Evolutionary conservation across 2,888 invertebrate genomes (phyloP), one percentile per base, ranked within the genome.

Genomic region (Tigriopus californicus): DNA sequence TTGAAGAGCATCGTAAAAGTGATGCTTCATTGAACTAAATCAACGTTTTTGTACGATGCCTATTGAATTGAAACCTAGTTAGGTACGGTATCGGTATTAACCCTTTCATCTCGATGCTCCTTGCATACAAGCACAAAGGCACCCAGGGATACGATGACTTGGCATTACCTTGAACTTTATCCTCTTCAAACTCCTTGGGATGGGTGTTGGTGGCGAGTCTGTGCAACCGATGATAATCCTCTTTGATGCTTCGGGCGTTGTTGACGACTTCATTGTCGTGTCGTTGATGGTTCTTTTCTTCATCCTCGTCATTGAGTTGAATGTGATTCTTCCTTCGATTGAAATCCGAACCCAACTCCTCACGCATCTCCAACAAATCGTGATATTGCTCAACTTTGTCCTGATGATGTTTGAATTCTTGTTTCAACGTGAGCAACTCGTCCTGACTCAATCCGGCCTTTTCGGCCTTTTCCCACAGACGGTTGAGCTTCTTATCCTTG

Each of bases 331-430:
- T 61, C 51, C 41, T 40, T n/a, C 52, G 59, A 44, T 41, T 13
- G 53, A 6, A n/a, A 25, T 59, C 20, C 54, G 71, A 64, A 84
- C 81, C 40, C 83, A 73, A 66, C 85, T 82, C 64, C 79, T 77
- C 57, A 89, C 74, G 61, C 33, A 33, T 33, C 33, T 33, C 33
- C 33, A 33, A 33, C 33, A 33, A 33, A 8, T 33, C 18, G 10
- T 44, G 44, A 44, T 44, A 44, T 44, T 44, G 51, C 15, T 24
- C 24, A 3, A 49, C 33, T 33, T 53, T 53, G 65, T 90, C 85
- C 70, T 92, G 89, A 68, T 94, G 90, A 70, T 92, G 91, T 20
- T 74, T 72, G 67, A 94, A 91, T 71, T 94, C 94, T 69, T 91
- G 85, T 67, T 82, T 84, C 15, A 94, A 70, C 0, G 86, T 80